phyloP scores from a whole-genome alignment of 1,140 invertebrate species.

The Drosophila nigrodunni region DNA sequence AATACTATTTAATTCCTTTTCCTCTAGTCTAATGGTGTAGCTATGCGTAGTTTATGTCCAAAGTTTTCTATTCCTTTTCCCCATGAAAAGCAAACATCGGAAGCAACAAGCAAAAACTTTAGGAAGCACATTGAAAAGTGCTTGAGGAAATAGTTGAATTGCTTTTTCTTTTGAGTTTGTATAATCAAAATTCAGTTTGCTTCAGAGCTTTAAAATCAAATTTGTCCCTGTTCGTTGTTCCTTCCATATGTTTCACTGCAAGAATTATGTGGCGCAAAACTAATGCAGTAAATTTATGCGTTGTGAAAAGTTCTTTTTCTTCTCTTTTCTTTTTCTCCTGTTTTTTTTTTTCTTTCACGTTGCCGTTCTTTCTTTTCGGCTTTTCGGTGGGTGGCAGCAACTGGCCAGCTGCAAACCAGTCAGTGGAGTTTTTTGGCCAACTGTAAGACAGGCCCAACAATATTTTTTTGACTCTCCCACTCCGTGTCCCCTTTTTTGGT shows the following conservation, averaged over 20 bases:
- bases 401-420: slow-evolving; percentile 66
- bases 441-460: slow-evolving; percentile 58
- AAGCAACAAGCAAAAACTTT: too few relatives aligned
- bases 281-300: slow-evolving; percentile 79
- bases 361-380: not conserved
- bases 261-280: slow-evolving; percentile 81
- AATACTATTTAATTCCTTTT: too few relatives aligned
- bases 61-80: too few relatives aligned
- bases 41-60: too few relatives aligned
- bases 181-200: slow-evolving; percentile 76
- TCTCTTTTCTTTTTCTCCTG: not conserved
- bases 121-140: not conserved
- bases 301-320: slow-evolving; percentile 72
- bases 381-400: slow-evolving; percentile 38
- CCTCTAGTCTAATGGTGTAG: too few relatives aligned
- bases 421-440: slow-evolving; percentile 52
- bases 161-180: slow-evolving; percentile 22
- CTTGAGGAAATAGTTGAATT: not conserved
- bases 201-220: slow-evolving; percentile 67
- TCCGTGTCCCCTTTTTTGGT: slow-evolving; percentile 20
- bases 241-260: slow-evolving; percentile 67
- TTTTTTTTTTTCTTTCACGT: not conserved
- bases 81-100: too few relatives aligned
- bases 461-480: slow-evolving; percentile 41
- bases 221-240: slow-evolving; percentile 48